phyloP scores from a whole-genome alignment of 2,888 invertebrate genomes.

The Pantelozetes paolii region DNA sequence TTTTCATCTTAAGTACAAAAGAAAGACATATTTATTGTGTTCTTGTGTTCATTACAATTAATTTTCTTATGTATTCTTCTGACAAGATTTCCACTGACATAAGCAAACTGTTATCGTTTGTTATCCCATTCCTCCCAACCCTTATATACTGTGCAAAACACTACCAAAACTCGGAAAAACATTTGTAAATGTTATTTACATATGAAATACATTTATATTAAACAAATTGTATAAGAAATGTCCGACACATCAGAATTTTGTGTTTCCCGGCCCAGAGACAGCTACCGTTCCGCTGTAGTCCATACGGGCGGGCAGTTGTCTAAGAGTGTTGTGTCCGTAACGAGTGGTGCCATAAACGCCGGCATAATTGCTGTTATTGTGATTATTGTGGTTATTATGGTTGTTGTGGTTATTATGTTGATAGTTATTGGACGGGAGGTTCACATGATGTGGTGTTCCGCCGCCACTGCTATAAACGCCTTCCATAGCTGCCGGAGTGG shows the following conservation, averaged over 20 bases:
- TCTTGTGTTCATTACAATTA: too few species aligned
- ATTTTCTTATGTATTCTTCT: neutral
- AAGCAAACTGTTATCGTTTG: slow-evolving; percentile 1
- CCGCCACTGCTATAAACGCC: slow-evolving; percentile 1
- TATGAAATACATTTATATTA: neutral
- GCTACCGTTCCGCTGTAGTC: slow-evolving; percentile 8
- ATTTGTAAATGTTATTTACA: slow-evolving; percentile 13
- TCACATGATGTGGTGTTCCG: slow-evolving; percentile 31
- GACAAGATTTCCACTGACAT: slow-evolving; percentile 19
- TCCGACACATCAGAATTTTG: neutral
- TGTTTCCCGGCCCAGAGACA: slow-evolving; percentile 7
- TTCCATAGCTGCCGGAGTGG: neutral
- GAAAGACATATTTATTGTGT: slow-evolving; percentile 10
- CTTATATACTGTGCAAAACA: slow-evolving; percentile 3
- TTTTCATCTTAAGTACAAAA: slow-evolving; percentile 5
- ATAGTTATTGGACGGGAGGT: slow-evolving; percentile 38
- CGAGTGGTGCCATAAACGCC: slow-evolving; percentile 35
- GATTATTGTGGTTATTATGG: too few species aligned
- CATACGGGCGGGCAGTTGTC: slow-evolving; percentile 21
- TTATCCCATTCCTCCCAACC: neutral
- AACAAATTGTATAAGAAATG: neutral
- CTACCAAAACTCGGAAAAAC: neutral
- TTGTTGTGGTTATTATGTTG: too few species aligned
- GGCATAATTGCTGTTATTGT: slow-evolving; percentile 14
- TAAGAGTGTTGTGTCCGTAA: slow-evolving; percentile 14